Conservation (phyloP, 2,113 vertebrate genomes). For the Pristiophorus japonicus region DNA sequence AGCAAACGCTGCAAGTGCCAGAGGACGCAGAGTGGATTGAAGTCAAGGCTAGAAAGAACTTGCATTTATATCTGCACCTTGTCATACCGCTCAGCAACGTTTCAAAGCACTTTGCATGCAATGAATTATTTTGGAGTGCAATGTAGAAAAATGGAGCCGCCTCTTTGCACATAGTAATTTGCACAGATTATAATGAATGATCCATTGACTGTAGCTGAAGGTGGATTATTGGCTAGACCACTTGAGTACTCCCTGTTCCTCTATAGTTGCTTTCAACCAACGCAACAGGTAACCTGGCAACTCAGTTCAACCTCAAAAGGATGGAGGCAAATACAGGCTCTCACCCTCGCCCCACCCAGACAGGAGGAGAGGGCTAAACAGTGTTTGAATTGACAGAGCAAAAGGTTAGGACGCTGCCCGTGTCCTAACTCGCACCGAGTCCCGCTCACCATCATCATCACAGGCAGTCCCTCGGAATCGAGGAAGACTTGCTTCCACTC, state of each 20-base stretch:
- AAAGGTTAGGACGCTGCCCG: not conserved
- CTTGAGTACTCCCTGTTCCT: not conserved
- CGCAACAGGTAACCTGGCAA: not conserved
- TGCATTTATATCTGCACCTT: not conserved
- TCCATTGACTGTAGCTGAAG: not conserved
- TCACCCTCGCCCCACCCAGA: not conserved
- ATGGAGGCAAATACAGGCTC: not conserved
- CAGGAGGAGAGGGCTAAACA: not conserved
- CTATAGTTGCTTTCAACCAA: not conserved
- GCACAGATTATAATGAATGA: not conserved
- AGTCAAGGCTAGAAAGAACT: not conserved
- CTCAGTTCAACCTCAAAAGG: not conserved
- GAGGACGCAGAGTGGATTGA: not conserved
- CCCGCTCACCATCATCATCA: too few relatives aligned
- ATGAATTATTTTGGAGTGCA: slow-evolving; percentile 7
- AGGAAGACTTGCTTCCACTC: too few relatives aligned
- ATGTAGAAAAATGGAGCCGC: not conserved
- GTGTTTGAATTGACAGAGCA: not conserved
- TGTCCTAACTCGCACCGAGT: not conserved
- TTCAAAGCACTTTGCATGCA: not conserved
- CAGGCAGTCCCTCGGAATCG: too few relatives aligned
- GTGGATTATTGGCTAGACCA: not conserved
- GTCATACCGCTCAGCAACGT: not conserved
- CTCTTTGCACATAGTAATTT: not conserved
- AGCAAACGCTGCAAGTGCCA: not conserved